Base-by-base conservation (phyloP, 2,888 invertebrate genomes). In the Uropetala carovei region DNA sequence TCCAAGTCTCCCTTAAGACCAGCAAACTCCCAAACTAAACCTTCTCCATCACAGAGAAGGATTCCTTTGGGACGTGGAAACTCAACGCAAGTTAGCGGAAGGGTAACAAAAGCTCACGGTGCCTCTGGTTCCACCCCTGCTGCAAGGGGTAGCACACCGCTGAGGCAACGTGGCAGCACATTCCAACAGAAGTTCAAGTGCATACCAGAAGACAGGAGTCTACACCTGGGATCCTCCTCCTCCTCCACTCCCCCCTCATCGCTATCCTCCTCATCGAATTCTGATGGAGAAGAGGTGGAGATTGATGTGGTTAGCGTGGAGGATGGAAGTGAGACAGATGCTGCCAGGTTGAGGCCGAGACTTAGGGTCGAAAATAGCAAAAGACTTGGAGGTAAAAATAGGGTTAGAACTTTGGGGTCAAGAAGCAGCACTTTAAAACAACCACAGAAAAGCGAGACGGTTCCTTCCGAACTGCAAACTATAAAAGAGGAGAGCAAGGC, bases 161-260 rank as follows among this genome's bases (percentile, higher is more conserved):
- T 89, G 89, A 89, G 89, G 43, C 30, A 60, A 30, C 30, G 89
- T 9, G 89, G 89, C 10, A 64, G 89, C 89, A 64, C 43, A 60
- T 89, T 64, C 43, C 89, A 89, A 43, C 89, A 89, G 43, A 89
- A 89, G 43, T 89, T 89, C 64, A 89, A 89, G 59, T 43, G 89
- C 89, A 89, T 89, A 68, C 89, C 89, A 58, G 89, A 89, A 89
- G 89, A 89, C 43, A 89, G 89, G 60, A 89, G 89, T 43, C 68
- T 89, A 18, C 89, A 89, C 89, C 89, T 89, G 89, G 89, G 64
- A 43, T 43, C 89, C 89, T 89, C 89, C 89, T 68, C 89, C 64
- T 89, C 89, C 89, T 89, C 89, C 89, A 89, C 89, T 1, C 89
- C 89, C 1, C 89, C 89, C 27, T 89, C 89, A 2, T 89, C 89